Evolutionary conservation across 2,797 vertebrate species (phyloP), one percentile per base, ranked within the genome.

Genomic region (Cyclopterus lumpus): DNA sequence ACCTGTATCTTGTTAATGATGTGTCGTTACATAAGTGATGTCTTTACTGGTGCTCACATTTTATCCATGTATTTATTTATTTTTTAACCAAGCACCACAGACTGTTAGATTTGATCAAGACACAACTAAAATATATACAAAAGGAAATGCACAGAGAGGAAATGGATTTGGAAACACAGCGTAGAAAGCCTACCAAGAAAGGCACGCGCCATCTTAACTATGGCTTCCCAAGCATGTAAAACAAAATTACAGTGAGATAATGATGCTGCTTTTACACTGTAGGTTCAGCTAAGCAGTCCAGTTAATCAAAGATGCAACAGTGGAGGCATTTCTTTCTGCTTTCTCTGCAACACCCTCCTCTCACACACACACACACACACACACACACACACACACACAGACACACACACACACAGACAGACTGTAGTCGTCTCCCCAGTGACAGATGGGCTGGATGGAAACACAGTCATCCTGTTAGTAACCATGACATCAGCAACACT

Each of bases 371-470:
- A 24, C 68, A 71, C 68, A 76, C 82, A 73, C 73, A 42, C 38
- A 75, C 75, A 73, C 32, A 40, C 51, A 48, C 24, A 57, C 38
- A 73, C 71, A 71, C 77, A 73, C 44, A 22, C 20, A 48, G 16
- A 48, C 18, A 34, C 75, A 82, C 49, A 84, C 88, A 84, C 61
- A 63, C 76, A 65, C 36, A 62, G 53, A 74, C 18, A 66, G 65
- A 64, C 65, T 61, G 73, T 69, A 64, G 87, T 73, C 61, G 77
- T 83, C 84, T 75, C 61, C 69, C 69, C 54, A 51, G 79, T 85
- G 87, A 89, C 89, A 92, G 91, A 90, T 89, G 89, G 91, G 69
- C 79, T 76, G 11, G 79, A 86, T 82, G 81, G 74, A 85, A 85
- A 81, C 84, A 81, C 75, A 82, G 85, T 88, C 88, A 85, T 86